These are phyloP conservation scores for Dicranocentrus wangi DNA, from an alignment of 2,888 invertebrate genomes.

Conservation along the genomic window DNA sequence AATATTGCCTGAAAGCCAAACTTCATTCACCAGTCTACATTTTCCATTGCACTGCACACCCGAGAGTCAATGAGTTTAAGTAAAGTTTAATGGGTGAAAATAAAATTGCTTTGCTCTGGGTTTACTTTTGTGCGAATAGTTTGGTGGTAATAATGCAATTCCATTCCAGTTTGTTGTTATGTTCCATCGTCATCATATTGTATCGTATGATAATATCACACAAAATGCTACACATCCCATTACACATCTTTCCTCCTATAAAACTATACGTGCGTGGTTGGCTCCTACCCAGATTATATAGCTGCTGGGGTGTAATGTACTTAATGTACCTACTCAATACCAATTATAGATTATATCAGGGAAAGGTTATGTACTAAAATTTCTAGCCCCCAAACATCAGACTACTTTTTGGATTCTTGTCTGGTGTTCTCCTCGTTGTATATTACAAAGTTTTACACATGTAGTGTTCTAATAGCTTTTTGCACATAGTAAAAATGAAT, in stretches of 20 bases:
- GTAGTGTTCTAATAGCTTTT: slow-evolving; percentile 9
- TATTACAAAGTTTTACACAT: too few species aligned
- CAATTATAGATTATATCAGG: slow-evolving; percentile 3
- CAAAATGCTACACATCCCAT: too few species aligned
- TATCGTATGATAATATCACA: not conserved
- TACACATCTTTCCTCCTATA: too few species aligned
- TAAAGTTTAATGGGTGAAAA: slow-evolving; percentile 32
- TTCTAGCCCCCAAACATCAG: not conserved
- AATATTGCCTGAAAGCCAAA: too few species aligned
- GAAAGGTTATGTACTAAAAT: not conserved
- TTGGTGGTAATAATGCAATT: slow-evolving; percentile 13
- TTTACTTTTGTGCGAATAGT: not conserved
- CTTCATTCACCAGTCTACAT: too few species aligned
- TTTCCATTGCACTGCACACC: not conserved
- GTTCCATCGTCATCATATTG: slow-evolving; percentile 26
- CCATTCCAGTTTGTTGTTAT: slow-evolving; percentile 27
- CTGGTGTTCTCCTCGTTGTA: too few species aligned
- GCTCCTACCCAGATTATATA: not conserved
- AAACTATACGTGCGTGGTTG: not conserved
- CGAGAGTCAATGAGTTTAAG: slow-evolving; percentile 28
- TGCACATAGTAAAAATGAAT: slow-evolving; percentile 14
- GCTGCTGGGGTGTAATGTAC: too few species aligned
- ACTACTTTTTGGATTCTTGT: too few species aligned
- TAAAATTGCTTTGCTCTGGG: slow-evolving; percentile 13
- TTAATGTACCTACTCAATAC: not conserved